Percentiles rank a stretch among this genome's conserved stretches.
phyloP scores from a whole-genome alignment of 2,888 invertebrate genomes.

The Eilema sororculum region DNA sequence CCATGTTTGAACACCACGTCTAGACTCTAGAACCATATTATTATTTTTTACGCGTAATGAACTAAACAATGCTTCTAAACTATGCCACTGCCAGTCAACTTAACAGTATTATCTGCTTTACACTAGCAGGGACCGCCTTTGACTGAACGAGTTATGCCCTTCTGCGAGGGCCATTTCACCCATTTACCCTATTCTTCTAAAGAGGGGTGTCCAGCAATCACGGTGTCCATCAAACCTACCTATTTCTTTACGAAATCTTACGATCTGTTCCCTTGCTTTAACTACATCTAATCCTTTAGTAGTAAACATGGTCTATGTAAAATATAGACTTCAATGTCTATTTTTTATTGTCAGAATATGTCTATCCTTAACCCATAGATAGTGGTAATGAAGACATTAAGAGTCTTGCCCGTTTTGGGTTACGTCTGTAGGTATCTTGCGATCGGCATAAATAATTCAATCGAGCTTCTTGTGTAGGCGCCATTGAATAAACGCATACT shows the following conservation, averaged over 20 bases:
- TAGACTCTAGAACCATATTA: background rate
- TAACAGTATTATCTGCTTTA: background rate
- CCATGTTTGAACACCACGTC: background rate
- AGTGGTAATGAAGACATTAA: slow-evolving; percentile 74
- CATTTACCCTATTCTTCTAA: too few species aligned
- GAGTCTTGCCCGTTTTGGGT: slow-evolving; percentile 68
- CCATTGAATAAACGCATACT: background rate
- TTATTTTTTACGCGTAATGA: background rate
- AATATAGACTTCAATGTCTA: slow-evolving; percentile 26
- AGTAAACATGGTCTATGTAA: slow-evolving; percentile 9
- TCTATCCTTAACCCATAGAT: slow-evolving; percentile 53
- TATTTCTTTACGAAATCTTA: too few species aligned
- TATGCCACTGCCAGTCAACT: background rate
- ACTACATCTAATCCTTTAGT: too few species aligned
- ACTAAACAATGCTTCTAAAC: background rate
- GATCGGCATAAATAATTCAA: slow-evolving; percentile 50
- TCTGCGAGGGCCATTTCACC: too few species aligned
- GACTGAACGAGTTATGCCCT: too few species aligned
- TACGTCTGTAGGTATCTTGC: slow-evolving; percentile 38
- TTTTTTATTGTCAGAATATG: slow-evolving; percentile 27
- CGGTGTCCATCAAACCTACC: too few species aligned
- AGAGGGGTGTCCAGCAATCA: too few species aligned
- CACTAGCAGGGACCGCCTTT: too few species aligned
- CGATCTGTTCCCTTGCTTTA: too few species aligned
- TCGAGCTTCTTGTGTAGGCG: slow-evolving; percentile 29